Base-by-base conservation (phyloP, 2,888 invertebrate genomes). In the Cheilosia urbana region DNA sequence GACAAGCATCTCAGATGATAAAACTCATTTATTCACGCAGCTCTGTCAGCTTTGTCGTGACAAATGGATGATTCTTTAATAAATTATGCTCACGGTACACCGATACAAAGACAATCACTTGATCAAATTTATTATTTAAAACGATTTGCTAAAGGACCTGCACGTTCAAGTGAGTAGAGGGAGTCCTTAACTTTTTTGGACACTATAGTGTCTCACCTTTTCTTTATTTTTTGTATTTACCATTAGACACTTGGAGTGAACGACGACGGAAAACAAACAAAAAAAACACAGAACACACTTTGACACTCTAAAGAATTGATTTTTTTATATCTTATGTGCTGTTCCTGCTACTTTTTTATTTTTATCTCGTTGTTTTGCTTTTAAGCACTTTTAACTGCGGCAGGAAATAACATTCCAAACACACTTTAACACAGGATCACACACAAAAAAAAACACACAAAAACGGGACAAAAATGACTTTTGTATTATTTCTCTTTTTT, bases 81-180 rank as follows among this genome's bases (percentile, higher is more conserved):
- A 80, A 84, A 75, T 71, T 84, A 80, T 75, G 19, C 60, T 75
- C 69, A 34, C 55, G 80, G 69, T 69, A 71, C 80, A 45, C 57
- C 30, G 49, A 53, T 57, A 55, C 55, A 80, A 27, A 47, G 60
- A 66, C 57, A 60, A 75, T 65, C 68, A 73, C 73, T 83, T 73
- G 49, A 79, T 78, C 72, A 73, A 78, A 78, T 79, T 78, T 73
- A 78, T 73, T 83, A 73, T 83, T 83, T 83, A 78, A 68, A 79
- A 27, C 68, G 68, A 72, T 78, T 77, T 80, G 21, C 37, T 49
- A 6, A 77, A 53, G 82, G 71, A 76, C 63, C 49, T 17, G 13
- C 19, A 53, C 57, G 69, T 69, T 69, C 57, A 57, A 71, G 34
- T 45, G 15, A 11, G 19, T 53, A 11, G 13, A 13, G 27, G 34